Base-by-base conservation (phyloP, 2,113 vertebrate species). In the Montifringilla adamsi region DNA sequence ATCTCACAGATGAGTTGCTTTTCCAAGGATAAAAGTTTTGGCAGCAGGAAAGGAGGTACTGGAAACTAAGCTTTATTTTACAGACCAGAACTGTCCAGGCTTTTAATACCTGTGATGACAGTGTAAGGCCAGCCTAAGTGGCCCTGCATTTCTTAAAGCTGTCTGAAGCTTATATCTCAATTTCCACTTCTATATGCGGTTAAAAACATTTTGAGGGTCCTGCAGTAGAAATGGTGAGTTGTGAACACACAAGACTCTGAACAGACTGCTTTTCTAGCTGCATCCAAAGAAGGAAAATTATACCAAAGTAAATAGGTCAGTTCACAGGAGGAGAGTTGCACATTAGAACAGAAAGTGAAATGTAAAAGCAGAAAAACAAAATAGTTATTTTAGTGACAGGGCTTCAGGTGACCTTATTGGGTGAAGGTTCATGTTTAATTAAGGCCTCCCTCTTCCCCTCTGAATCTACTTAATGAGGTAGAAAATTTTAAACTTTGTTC, bases 391-490 rank as follows among this genome's bases (percentile, higher is more conserved):
- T 96, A 70, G 26, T 96, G 94, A 68, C 52, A 87, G 35, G 73
- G 63, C 53, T 95, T 26, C 64, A 94, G 66, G 39, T 87, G 87
- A 64, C 95, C 53, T 84, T 66, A 64, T 0, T 96, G 28, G 39
- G 31, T 56, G 80, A 91, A 95, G 19, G 55, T 78, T 95, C n/a
- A 41, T 55, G n/a, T 83, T 84, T 59, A 74, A 30, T 67, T 67
- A 86, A 77, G 70, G 80, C 64, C 76, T 92, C 72, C 47, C 53
- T 35, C 47, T 44, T 95, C 28, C 26, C 70, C 39, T 97, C 92
- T 95, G 66, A 93, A 80, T 69, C 66, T 84, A 64, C 68, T 89
- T 85, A 95, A 68, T 84, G 83, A 96, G 23, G 23, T 26, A 94
- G 93, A 59, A 93, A 90, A 80, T 35, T 41, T 80, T 62, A 60